A percentile compares a stretch with the other conserved stretches of the same genome.
Evolutionary conservation across 2,888 invertebrate genomes (phyloP).

Genomic region (Dilophus febrilis): DNA sequence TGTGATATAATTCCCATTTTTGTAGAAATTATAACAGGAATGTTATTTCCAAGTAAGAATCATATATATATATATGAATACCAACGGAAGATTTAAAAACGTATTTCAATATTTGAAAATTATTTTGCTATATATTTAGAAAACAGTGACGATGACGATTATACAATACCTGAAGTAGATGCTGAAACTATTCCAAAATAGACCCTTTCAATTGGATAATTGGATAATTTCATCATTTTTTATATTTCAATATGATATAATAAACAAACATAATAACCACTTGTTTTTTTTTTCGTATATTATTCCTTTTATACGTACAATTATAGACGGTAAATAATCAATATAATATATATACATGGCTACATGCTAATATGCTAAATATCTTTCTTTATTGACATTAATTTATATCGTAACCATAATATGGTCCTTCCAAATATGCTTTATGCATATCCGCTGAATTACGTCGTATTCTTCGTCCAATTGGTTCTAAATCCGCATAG

Average conservation of each 20-base stretch:
- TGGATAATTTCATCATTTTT: too few species aligned
- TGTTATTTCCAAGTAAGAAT: slow-evolving; percentile 2
- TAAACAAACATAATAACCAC: too few species aligned
- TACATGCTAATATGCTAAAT: too few species aligned
- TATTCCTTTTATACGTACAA: too few species aligned
- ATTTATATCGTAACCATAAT: slow-evolving; percentile 57
- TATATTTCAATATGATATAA: too few species aligned
- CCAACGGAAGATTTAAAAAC: too few species aligned
- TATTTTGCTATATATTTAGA: background rate
- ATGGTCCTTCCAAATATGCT: slow-evolving; percentile 57
- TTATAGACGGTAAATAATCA: too few species aligned
- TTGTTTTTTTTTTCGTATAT: too few species aligned
- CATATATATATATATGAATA: too few species aligned
- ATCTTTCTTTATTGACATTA: background rate
- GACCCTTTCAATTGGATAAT: too few species aligned
- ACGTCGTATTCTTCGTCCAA: slow-evolving; percentile 59
- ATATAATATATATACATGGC: too few species aligned
- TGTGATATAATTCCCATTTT: slow-evolving; percentile 1
- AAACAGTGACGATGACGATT: background rate
- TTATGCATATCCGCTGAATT: slow-evolving; percentile 59
- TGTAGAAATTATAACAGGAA: background rate
- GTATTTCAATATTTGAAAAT: background rate
- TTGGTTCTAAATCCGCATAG: slow-evolving; percentile 82
- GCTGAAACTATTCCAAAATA: too few species aligned
- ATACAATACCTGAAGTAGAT: background rate